Evolutionary conservation across 2,888 invertebrate species (phyloP).

Genomic region (Tetranychus piercei): DNA sequence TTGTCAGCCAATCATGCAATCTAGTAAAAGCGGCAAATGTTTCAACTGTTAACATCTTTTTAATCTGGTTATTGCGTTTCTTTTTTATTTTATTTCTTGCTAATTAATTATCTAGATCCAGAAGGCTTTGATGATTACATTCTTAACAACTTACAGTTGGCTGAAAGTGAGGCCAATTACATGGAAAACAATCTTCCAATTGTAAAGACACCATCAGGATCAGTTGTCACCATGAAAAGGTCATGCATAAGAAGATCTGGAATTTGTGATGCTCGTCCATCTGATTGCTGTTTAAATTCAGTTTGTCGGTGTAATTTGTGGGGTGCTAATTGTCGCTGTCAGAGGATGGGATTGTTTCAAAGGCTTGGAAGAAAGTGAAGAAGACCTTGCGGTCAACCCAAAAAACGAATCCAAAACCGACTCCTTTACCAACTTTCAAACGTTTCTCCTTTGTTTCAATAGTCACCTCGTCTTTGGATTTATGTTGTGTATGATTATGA

Average conservation of each 20-base stretch:
- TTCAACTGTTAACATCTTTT: neutral
- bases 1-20: too few species aligned
- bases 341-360: slow-evolving; percentile 68
- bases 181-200: neutral
- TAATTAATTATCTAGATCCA: neutral
- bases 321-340: slow-evolving; percentile 72
- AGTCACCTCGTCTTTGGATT: too few species aligned
- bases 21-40: too few species aligned
- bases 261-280: slow-evolving; percentile 63
- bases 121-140: neutral
- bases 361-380: neutral
- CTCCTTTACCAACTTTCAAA: neutral
- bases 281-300: slow-evolving; percentile 66
- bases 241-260: slow-evolving; percentile 55
- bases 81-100: neutral
- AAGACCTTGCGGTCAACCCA: neutral
- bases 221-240: neutral
- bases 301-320: slow-evolving; percentile 71
- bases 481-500: too few species aligned
- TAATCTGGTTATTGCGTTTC: neutral
- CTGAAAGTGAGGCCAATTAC: neutral
- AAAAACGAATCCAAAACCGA: neutral
- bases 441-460: too few species aligned
- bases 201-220: neutral
- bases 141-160: neutral